A percentile compares a stretch with the other conserved stretches of the same genome.
Evolutionary conservation across 2,797 vertebrate genomes (phyloP).

Genomic region (Takifugu ocellatus): DNA sequence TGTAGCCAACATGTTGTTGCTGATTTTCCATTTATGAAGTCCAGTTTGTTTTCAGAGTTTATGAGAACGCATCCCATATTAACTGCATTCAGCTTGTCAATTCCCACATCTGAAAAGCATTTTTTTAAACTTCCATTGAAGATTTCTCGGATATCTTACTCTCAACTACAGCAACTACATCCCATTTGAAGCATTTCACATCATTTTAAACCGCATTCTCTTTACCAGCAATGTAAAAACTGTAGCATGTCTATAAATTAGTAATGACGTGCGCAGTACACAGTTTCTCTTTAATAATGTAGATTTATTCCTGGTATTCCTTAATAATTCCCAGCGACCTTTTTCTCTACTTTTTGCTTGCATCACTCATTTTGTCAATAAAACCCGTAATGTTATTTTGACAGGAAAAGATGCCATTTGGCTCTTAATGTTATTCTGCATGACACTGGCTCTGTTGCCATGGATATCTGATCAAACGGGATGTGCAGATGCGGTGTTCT

Average conservation of each 20-base stretch:
- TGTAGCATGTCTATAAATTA: neutral
- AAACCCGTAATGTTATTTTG: no score
- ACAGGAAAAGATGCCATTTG: no score
- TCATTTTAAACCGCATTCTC: no score
- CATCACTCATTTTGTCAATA: neutral
- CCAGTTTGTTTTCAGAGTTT: conserved; percentile 11
- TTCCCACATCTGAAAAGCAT: conserved; percentile 17
- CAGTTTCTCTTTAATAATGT: neutral
- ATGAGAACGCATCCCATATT: conserved; percentile 43
- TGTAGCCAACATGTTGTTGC: no score
- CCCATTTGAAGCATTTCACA: conserved; percentile 4
- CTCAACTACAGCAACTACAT: neutral
- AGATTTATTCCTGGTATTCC: neutral
- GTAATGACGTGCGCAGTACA: neutral
- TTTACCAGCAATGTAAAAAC: neutral
- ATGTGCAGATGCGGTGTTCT: no score
- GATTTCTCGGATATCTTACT: conserved; percentile 1
- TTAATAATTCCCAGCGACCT: neutral
- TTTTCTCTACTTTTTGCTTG: neutral
- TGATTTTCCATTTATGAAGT: conserved; percentile 37
- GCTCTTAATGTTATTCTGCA: neutral
- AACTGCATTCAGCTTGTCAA: conserved; percentile 13
- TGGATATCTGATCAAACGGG: no score
- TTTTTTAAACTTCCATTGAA: conserved; percentile 8
- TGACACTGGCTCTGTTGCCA: no score